A percentile compares a stretch with the other conserved stretches of the same genome.
These are phyloP conservation scores for Ditula angustiorana DNA, from an alignment of 2,888 invertebrate species.

Conservation along the genomic window DNA sequence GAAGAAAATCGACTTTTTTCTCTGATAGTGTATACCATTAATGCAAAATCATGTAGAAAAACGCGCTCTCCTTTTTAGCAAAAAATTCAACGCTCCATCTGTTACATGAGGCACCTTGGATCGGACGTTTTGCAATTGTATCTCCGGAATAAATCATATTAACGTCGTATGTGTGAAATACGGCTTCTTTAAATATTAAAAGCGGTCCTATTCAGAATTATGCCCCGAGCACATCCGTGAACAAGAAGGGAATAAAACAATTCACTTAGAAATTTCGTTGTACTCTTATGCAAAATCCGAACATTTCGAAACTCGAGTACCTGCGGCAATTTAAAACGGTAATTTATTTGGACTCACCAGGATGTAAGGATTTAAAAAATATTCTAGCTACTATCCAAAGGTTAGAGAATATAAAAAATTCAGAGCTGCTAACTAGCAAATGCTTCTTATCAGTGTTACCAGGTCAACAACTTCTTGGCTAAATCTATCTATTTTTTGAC, in stretches of 20 bases:
- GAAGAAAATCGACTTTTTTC: constrained; percentile 13
- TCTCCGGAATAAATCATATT: constrained; percentile 34
- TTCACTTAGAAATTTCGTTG: neutral
- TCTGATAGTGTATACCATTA: neutral
- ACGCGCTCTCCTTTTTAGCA: constrained; percentile 54
- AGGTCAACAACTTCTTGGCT: too few species aligned
- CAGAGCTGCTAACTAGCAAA: neutral
- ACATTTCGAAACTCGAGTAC: too few species aligned
- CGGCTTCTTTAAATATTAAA: constrained; percentile 26
- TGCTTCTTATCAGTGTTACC: too few species aligned
- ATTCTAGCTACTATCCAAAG: too few species aligned
- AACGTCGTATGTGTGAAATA: constrained; percentile 28
- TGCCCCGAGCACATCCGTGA: neutral
- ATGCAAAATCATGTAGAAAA: constrained; percentile 4
- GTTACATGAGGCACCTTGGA: constrained; percentile 54
- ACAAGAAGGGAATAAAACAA: neutral
- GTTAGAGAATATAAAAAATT: neutral
- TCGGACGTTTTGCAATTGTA: constrained; percentile 33
- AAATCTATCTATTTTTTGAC: too few species aligned
- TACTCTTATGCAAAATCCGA: too few species aligned
- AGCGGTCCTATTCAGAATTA: constrained; percentile 3
- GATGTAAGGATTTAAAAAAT: too few species aligned
- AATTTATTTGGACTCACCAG: too few species aligned
- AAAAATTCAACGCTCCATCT: constrained; percentile 69
- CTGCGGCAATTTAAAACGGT: too few species aligned